Evolutionary conservation across 1,140 invertebrate genomes (phyloP).

Genomic region (Anoplolepis gracilipes): DNA sequence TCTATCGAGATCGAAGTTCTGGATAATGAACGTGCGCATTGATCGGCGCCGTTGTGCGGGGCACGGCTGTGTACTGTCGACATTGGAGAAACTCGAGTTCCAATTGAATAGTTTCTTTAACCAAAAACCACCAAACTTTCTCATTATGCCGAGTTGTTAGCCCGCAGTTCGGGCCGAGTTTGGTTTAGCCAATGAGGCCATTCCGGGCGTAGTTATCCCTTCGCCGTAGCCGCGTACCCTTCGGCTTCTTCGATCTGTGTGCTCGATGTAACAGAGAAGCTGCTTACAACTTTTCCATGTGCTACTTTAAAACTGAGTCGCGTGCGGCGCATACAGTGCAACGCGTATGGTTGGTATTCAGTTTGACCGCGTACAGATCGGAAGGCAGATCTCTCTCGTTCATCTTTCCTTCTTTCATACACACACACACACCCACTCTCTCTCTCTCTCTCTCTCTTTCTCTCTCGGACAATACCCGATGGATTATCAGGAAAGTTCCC

Average conservation of each 20-base stretch:
- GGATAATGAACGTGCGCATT: slow-evolving; percentile 57
- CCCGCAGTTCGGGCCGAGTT: slow-evolving; percentile 70
- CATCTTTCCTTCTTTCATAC: not conserved
- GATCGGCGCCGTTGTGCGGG: slow-evolving; percentile 44
- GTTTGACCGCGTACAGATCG: not conserved
- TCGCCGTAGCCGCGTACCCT: not conserved
- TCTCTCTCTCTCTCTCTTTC: not conserved
- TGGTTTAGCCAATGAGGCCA: slow-evolving; percentile 73
- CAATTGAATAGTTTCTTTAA: slow-evolving; percentile 76
- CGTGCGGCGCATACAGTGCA: slow-evolving; percentile 19
- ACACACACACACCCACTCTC: too few relatives aligned
- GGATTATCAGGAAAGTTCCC: slow-evolving; percentile 72
- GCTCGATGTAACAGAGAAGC: slow-evolving; percentile 63
- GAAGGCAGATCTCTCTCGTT: not conserved
- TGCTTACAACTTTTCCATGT: slow-evolving; percentile 76
- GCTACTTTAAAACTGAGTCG: slow-evolving; percentile 73
- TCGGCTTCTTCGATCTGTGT: slow-evolving; percentile 56
- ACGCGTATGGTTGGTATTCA: not conserved
- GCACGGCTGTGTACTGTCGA: slow-evolving; percentile 22
- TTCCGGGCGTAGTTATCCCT: slow-evolving; percentile 35
- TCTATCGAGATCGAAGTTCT: slow-evolving; percentile 27
- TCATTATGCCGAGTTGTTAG: slow-evolving; percentile 76
- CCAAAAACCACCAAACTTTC: slow-evolving; percentile 73
- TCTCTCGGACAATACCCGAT: slow-evolving; percentile 26
- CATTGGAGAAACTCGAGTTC: slow-evolving; percentile 68